phyloP scores from a whole-genome alignment of 2,797 vertebrate species.

The Tadarida brasiliensis region DNA sequence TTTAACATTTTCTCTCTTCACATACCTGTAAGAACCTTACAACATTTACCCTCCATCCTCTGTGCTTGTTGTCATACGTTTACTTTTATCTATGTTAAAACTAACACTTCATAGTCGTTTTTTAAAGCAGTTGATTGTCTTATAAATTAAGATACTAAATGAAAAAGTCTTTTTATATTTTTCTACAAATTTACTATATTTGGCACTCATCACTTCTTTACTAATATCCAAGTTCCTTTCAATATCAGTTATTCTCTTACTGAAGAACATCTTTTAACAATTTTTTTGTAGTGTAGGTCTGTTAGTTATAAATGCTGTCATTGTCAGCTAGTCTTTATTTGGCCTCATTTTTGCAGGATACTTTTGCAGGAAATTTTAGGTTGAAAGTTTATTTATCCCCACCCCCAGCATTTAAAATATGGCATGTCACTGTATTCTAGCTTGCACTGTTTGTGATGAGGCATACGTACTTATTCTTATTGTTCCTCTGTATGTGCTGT shows the following conservation, averaged over 20 bases:
- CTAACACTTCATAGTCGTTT: neutral
- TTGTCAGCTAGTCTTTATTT: neutral
- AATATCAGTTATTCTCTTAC: neutral
- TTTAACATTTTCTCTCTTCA: neutral
- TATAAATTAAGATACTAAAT: neutral
- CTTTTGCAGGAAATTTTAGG: neutral
- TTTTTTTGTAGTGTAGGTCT: neutral
- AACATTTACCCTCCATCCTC: neutral
- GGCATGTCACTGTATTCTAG: neutral
- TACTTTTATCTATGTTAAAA: constrained; percentile 16
- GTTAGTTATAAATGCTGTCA: neutral
- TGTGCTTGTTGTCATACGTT: neutral
- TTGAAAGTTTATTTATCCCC: neutral
- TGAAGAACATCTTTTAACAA: neutral
- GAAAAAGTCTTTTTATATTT: neutral
- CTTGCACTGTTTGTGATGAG: neutral
- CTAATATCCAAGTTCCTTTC: neutral
- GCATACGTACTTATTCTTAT: neutral
- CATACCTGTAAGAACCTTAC: neutral
- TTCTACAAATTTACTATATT: neutral
- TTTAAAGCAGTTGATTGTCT: neutral
- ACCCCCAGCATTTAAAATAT: neutral
- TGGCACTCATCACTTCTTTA: neutral
- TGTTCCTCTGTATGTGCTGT: neutral
- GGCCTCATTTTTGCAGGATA: neutral